Evolutionary conservation across 2,888 invertebrate species (phyloP).

Genomic region (Hermaeophaga mercurialis): DNA sequence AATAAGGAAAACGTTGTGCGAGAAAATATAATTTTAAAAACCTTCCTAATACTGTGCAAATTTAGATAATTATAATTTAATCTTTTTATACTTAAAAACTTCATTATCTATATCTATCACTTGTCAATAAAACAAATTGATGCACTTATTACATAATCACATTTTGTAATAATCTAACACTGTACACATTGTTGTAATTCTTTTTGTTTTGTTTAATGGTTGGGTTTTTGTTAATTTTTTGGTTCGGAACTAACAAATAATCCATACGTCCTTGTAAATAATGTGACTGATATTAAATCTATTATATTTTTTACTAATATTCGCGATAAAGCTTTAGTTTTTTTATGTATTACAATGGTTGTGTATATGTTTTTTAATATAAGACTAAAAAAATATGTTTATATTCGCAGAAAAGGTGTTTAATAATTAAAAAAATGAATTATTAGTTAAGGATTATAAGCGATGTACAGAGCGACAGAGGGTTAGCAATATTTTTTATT

Average conservation of each 20-base stretch:
- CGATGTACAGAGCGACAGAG: too few relatives aligned
- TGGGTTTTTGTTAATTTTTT: conserved; percentile 12
- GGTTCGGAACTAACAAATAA: conserved; percentile 23
- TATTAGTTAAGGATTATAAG: too few relatives aligned
- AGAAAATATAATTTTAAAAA: too few relatives aligned
- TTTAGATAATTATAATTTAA: too few relatives aligned
- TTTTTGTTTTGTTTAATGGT: neutral
- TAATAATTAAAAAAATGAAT: too few relatives aligned
- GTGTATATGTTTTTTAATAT: conserved; percentile 25
- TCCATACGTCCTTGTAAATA: conserved; percentile 43
- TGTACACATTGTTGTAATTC: neutral
- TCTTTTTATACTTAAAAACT: too few relatives aligned
- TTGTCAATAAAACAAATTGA: too few relatives aligned
- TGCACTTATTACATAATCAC: neutral
- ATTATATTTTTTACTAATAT: conserved; percentile 42
- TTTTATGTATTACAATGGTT: conserved; percentile 30
- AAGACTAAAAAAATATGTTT: neutral
- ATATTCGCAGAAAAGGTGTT: too few relatives aligned
- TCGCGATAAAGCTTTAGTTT: conserved; percentile 10
- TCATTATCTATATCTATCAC: too few relatives aligned
- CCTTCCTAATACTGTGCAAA: too few relatives aligned
- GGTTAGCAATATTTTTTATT: too few relatives aligned
- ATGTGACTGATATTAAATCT: conserved; percentile 42
- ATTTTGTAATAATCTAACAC: neutral
- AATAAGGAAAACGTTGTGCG: too few relatives aligned